Evolutionary conservation across 2,113 vertebrate species (phyloP), one percentile per base, ranked within the genome.

Genomic region (Furnarius figulus): DNA sequence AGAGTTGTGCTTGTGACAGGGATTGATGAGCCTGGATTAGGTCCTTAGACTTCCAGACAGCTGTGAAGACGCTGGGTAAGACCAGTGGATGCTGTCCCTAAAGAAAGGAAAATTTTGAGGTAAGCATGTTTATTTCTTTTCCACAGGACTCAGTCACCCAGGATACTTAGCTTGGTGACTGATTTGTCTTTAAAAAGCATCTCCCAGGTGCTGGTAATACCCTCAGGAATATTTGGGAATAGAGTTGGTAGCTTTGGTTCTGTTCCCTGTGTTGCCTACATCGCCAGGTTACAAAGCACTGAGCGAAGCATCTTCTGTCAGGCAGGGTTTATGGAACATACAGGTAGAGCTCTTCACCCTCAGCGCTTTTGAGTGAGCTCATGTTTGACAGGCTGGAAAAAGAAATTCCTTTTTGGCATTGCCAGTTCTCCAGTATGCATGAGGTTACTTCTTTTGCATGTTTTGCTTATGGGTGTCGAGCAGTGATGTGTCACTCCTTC

Each of bases 161-260:
- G 53, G 33, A 11, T 47, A 10, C 19, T 49, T 66, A 44, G 8
- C 28, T 90, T 62, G 12, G 31, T 74, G 50, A 33, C 59, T 42
- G 61, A 63, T 68, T 24, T 82, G 10, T 47, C 42, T 74, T 39
- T 14, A 63, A 62, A 70, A 94, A 53, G 4, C 3, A 1, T 30
- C 5, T 62, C 46, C 40, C 0, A 0, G 24, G 12, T n/a, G 19
- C 59, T 14, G 3, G 12, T 59, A 73, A n/a, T n/a, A 50, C 8
- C 16, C 4, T 90, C 23, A 27, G 33, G 46, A 65, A 58, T 44
- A 8, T 39, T 17, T 81, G 61, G 77, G 21, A 59, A 14, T 10
- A 16, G 55, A 31, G 14, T 14, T 65, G 44, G 30, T 72, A 49
- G 24, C 17, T 44, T 93, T n/a, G 18, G 1, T 73, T 80, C 22